Conservation (phyloP, 1,140 invertebrate genomes). For the Drosophila pallidifrons region DNA sequence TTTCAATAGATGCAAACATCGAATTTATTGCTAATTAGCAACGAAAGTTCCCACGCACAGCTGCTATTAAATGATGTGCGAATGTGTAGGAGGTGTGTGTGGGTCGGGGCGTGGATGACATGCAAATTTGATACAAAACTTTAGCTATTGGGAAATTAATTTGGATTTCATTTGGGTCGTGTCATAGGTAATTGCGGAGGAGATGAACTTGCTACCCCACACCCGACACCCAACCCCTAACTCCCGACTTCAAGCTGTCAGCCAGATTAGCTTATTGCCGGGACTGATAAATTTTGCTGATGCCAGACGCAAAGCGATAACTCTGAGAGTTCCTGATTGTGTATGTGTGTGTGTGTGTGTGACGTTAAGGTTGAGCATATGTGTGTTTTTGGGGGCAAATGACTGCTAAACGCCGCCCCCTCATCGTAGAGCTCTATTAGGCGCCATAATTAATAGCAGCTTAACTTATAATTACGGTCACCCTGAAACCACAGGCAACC, state of each 20-base stretch:
- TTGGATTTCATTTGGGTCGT: slow-evolving; percentile 65
- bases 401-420: slow-evolving; percentile 10
- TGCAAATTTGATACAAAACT: slow-evolving; percentile 75
- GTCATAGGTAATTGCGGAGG: slow-evolving; percentile 24
- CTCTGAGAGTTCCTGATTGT: slow-evolving; percentile 18
- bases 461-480: slow-evolving; percentile 83
- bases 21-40: slow-evolving; percentile 59
- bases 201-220: slow-evolving; percentile 4
- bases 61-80: slow-evolving; percentile 14
- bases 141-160: slow-evolving; percentile 73
- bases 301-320: slow-evolving; percentile 38
- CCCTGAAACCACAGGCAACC: slow-evolving; percentile 71
- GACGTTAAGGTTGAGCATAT: slow-evolving; percentile 55
- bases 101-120: slow-evolving; percentile 33
- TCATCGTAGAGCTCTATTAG: slow-evolving; percentile 46
- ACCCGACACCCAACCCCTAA: no score
- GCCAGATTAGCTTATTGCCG: slow-evolving; percentile 63
- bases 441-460: slow-evolving; percentile 81
- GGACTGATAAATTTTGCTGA: slow-evolving; percentile 61
- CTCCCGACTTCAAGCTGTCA: slow-evolving; percentile 56
- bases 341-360: slow-evolving; percentile 10
- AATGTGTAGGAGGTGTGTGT: background rate
- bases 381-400: slow-evolving; percentile 20
- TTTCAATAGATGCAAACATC: slow-evolving; percentile 51
- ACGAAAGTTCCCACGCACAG: slow-evolving; percentile 32